phyloP scores from a whole-genome alignment of 2,797 vertebrate genomes.

The Mionectes olivaceus region DNA sequence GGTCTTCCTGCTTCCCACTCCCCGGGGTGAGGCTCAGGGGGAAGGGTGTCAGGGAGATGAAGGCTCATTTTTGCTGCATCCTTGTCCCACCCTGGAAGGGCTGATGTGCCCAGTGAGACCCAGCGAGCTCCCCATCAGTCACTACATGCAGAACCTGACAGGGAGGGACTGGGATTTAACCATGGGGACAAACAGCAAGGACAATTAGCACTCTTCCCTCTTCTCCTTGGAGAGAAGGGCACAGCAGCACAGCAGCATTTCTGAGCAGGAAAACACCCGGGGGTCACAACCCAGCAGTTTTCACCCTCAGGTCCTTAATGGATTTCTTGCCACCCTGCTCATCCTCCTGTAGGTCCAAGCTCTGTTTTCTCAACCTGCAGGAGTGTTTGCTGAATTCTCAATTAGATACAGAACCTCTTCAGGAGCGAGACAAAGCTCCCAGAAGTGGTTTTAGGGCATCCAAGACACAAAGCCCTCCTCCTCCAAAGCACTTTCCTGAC shows the following conservation, averaged over 20 bases:
- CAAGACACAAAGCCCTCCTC: background rate
- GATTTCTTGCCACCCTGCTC: background rate
- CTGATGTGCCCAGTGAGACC: background rate
- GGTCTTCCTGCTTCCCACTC: fast-evolving
- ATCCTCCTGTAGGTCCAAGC: background rate
- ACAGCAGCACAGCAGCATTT: background rate
- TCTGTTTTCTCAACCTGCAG: background rate
- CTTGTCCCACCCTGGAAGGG: background rate
- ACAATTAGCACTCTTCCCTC: background rate
- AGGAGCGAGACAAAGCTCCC: background rate
- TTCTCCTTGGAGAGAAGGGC: background rate
- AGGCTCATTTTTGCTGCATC: background rate
- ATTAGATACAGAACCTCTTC: slow-evolving; percentile 1
- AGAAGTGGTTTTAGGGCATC: background rate
- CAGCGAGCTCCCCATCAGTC: background rate
- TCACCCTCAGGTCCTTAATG: background rate
- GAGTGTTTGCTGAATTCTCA: background rate
- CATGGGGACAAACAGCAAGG: background rate
- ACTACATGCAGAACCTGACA: background rate
- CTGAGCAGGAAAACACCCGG: background rate
- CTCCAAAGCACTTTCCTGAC: background rate
- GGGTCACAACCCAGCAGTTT: background rate
- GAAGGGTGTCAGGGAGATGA: background rate
- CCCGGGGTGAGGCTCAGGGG: background rate
- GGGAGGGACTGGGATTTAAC: background rate